Evolutionary conservation across 92 coral and sea anemone species (phyloP).

Genomic region (Siderastrea siderea): DNA sequence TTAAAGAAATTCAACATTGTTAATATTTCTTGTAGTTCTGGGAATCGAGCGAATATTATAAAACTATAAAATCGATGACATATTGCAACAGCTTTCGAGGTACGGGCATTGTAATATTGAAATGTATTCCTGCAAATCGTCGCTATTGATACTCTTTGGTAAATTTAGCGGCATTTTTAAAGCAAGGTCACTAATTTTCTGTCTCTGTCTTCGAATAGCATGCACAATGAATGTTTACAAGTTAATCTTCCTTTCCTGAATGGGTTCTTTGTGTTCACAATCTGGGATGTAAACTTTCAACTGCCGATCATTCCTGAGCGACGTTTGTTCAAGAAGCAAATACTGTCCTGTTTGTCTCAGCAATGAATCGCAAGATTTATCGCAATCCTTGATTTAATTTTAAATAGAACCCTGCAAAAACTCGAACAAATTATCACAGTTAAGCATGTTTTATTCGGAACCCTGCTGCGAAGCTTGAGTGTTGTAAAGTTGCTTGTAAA

Average conservation of each 20-base stretch:
- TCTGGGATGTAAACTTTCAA: neutral
- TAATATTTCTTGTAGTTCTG: neutral
- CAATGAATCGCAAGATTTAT: neutral
- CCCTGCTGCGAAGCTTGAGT: slow-evolving; percentile 35
- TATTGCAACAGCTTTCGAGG: neutral
- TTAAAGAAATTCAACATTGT: neutral
- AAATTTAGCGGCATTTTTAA: neutral
- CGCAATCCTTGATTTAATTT: neutral
- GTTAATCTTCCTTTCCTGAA: slow-evolving; percentile 37
- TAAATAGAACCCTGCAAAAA: neutral
- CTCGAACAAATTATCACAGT: neutral
- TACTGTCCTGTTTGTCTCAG: neutral
- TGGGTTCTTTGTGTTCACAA: slow-evolving; percentile 38
- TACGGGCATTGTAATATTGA: neutral
- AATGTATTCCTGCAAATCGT: neutral
- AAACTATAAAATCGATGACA: neutral
- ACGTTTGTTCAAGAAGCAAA: neutral
- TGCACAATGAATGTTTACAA: slow-evolving; percentile 52
- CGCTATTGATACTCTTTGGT: neutral
- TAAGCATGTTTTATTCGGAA: slow-evolving; percentile 2
- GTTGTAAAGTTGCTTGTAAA: slow-evolving; percentile 34
- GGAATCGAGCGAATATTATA: neutral
- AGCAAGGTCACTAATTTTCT: slow-evolving; percentile 11
- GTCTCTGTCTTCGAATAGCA: slow-evolving; percentile 17
- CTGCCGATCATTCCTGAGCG: neutral